Base-by-base conservation (phyloP, 1,140 invertebrate genomes). In the Leptoteleia sp. region DNA sequence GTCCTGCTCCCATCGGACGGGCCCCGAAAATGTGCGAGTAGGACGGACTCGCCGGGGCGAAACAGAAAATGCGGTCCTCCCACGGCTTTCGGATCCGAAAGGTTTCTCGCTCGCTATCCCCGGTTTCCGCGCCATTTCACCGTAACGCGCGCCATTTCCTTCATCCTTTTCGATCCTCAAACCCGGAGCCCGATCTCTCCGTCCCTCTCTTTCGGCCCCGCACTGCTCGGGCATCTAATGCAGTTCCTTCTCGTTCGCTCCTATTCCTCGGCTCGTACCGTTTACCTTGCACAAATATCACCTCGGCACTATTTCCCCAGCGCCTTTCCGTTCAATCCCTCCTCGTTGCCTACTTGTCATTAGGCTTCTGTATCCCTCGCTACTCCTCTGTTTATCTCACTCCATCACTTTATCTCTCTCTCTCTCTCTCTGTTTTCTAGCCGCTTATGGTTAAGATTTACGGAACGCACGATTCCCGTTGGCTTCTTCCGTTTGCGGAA, bases 121-220 rank as follows among this genome's bases (percentile, higher is more conserved):
- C 81, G 82, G 83, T 89, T 90, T 90, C 89, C n/a, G n/a, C n/a
- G n/a, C n/a, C n/a, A n/a, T n/a, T n/a, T n/a, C n/a, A n/a, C n/a
- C n/a, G n/a, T n/a, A n/a, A n/a, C n/a, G n/a, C 88, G 84, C 87
- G 85, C 88, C 89, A 90, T 90, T 90, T 90, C 87, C 87, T 89
- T 81, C 79, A 84, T 84, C 88, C 87, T 84, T 86, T 87, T 85
- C 85, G 81, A 80, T 77, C 72, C 81, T 78, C 50, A 54, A 50
- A 79, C 80, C 76, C 65, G n/a, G 17, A 31, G 42, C 35, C 76
- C 80, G 25, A 65, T 68, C n/a, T 38, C 11, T 42, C 77, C 59
- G 57, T 79, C 79, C n/a, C n/a, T n/a, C 55, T 43, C 59, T 37
- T 67, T 43, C 37, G 40, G 43, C 48, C 67, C 71, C 40, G 35